A percentile compares a stretch with the other conserved stretches of the same genome.
phyloP scores from a whole-genome alignment of 2,797 vertebrate genomes.

The Argya squamiceps region DNA sequence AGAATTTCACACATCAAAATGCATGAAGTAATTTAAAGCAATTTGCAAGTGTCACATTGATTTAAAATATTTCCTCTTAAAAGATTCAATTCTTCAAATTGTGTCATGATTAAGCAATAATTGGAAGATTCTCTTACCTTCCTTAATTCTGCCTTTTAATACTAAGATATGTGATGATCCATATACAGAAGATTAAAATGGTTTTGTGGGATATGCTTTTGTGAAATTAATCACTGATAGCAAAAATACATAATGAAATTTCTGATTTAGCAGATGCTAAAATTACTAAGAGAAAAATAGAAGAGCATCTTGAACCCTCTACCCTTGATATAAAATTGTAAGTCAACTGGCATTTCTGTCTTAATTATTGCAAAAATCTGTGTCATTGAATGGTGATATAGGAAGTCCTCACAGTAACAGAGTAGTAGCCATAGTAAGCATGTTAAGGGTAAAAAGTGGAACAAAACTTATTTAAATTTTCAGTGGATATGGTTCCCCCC shows the following conservation, averaged over 20 bases:
- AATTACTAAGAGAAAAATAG: background rate
- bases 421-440: background rate
- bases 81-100: background rate
- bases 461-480: background rate
- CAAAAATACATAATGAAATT: background rate
- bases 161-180: background rate
- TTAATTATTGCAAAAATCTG: background rate
- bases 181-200: background rate
- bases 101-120: constrained; percentile 36
- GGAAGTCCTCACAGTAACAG: background rate
- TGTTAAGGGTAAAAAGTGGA: background rate
- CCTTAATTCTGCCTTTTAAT: constrained; percentile 1
- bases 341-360: background rate
- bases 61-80: constrained; percentile 37
- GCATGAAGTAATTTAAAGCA: constrained; percentile 20
- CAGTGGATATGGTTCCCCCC: background rate
- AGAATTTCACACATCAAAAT: constrained; percentile 53
- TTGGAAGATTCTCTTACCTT: background rate
- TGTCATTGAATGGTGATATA: background rate
- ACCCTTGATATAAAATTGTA: background rate
- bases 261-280: background rate
- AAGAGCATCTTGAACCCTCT: background rate
- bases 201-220: background rate
- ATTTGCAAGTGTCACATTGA: constrained; percentile 46
- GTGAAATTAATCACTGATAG: constrained; percentile 20